phyloP scores from a whole-genome alignment of 2,113 vertebrate genomes.

The Chitala chitala region DNA sequence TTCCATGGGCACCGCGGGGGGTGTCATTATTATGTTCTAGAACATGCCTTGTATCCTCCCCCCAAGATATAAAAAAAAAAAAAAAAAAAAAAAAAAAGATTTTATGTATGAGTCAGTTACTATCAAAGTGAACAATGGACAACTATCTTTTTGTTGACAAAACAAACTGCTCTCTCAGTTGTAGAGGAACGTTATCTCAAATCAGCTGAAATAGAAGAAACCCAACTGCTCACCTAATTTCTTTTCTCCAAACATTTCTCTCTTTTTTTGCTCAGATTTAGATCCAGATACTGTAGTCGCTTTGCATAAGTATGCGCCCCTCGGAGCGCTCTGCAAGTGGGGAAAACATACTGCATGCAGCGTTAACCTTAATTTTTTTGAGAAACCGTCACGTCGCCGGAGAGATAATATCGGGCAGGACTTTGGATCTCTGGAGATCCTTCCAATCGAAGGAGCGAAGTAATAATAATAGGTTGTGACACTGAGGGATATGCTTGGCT shows the following conservation, averaged over 20 bases:
- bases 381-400: neutral
- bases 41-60: too few species aligned
- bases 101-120: too few species aligned
- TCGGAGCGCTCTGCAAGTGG: neutral
- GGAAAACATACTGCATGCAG: neutral
- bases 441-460: conserved; percentile 15
- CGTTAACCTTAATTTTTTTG: neutral
- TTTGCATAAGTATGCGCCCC: neutral
- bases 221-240: neutral
- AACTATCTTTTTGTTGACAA: neutral
- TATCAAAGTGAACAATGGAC: conserved; percentile 11
- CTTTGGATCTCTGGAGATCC: conserved; percentile 4
- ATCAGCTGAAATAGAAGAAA: neutral
- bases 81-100: too few species aligned
- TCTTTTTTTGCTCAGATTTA: neutral
- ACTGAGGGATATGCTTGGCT: conserved; percentile 23
- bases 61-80: too few species aligned
- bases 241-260: neutral
- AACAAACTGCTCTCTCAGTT: neutral
- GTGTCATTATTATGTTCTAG: too few species aligned
- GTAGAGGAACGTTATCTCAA: neutral
- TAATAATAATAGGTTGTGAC: conserved; percentile 10
- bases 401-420: conserved; percentile 13
- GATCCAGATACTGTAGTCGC: neutral
- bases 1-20: too few species aligned